Evolutionary conservation across 2,113 vertebrate species (phyloP).

Genomic region (Coracopsis vasa): DNA sequence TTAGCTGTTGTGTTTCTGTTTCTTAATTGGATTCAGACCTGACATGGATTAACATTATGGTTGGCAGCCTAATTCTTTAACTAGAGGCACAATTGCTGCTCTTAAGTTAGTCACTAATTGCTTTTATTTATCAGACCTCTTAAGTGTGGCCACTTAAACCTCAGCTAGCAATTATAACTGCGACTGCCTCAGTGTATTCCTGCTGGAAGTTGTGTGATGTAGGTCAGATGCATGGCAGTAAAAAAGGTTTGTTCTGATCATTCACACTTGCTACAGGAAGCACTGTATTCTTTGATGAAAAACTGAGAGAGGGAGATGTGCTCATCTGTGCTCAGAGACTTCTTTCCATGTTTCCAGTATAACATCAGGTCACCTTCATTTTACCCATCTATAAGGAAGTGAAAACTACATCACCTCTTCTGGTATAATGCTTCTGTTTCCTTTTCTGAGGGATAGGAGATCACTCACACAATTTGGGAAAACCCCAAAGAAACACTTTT

Average conservation of each 20-base stretch:
- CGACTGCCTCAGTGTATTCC: rapidly evolving
- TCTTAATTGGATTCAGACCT: neutral
- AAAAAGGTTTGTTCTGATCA: neutral
- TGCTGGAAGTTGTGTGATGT: neutral
- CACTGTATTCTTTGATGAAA: slow-evolving; percentile 67
- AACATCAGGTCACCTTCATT: slow-evolving; percentile 92
- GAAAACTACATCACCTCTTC: neutral
- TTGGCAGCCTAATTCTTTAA: neutral
- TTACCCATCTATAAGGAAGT: slow-evolving; percentile 82
- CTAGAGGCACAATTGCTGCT: neutral
- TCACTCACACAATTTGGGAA: neutral
- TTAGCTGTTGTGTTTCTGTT: neutral
- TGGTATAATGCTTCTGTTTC: neutral
- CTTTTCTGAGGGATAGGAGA: neutral
- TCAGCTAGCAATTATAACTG: neutral
- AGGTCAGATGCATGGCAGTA: neutral
- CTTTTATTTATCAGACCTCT: neutral
- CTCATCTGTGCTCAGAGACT: slow-evolving; percentile 86
- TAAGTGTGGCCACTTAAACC: neutral
- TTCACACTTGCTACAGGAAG: slow-evolving; percentile 6
- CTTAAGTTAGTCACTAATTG: neutral
- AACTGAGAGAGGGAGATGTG: slow-evolving; percentile 90
- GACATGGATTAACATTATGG: neutral
- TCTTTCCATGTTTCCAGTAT: slow-evolving; percentile 92
- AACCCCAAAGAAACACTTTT: neutral